Conservation (phyloP, 2,888 invertebrate genomes). For the Orchesellides sinensis region DNA sequence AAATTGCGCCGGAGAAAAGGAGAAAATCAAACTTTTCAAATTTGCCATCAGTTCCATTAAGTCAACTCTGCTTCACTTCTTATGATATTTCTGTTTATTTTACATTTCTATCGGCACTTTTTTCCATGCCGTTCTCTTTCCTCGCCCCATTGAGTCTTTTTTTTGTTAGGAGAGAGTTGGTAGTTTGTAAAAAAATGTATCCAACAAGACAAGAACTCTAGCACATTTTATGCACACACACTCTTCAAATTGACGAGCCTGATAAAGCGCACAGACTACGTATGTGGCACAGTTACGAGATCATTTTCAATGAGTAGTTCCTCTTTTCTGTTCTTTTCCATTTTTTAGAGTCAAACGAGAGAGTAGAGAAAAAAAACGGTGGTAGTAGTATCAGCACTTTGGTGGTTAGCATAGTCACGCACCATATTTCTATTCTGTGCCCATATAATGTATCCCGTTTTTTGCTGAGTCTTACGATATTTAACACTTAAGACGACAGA, state of each 20-base stretch:
- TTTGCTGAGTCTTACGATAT: conserved; percentile 46
- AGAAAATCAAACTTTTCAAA: conserved; percentile 63
- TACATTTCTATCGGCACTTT: conserved; percentile 60
- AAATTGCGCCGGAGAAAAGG: conserved; percentile 23
- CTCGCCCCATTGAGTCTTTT: background rate
- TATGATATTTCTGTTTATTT: conserved; percentile 63
- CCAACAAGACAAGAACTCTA: conserved; percentile 21
- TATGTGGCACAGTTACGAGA: conserved; percentile 14
- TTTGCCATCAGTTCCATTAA: conserved; percentile 64
- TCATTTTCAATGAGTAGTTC: conserved; percentile 28
- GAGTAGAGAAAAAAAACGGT: conserved; percentile 4
- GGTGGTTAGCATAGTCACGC: conserved; percentile 50
- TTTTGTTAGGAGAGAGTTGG: background rate
- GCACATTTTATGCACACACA: conserved; percentile 43
- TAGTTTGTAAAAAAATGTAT: conserved; percentile 18
- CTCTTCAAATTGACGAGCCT: conserved; percentile 32
- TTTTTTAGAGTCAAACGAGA: background rate
- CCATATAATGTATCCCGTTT: conserved; percentile 13
- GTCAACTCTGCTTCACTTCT: conserved; percentile 58
- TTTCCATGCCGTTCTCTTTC: conserved; percentile 12
- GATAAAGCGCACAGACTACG: conserved; percentile 11
- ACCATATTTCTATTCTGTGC: conserved; percentile 21
- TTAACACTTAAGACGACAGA: conserved; percentile 44
- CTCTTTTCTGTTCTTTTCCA: conserved; percentile 14
- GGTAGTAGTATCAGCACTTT: background rate